phyloP scores from a whole-genome alignment of 2,888 invertebrate genomes.

The Bimastos eiseni region DNA sequence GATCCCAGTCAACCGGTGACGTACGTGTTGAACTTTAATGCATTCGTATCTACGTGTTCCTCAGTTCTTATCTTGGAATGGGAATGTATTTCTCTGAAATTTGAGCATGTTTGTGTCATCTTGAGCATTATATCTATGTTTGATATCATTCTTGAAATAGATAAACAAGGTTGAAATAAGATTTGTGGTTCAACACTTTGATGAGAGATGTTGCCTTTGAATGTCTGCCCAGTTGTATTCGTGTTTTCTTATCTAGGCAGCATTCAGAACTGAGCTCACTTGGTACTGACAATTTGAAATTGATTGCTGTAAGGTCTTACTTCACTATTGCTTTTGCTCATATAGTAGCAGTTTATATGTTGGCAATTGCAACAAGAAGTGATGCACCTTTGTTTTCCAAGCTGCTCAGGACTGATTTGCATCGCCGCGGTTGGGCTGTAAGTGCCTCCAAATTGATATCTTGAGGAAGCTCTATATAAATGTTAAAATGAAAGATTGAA shows the following conservation, averaged over 20 bases:
- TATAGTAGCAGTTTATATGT: neutral
- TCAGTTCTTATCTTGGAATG: neutral
- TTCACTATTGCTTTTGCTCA: neutral
- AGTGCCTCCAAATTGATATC: too few relatives aligned
- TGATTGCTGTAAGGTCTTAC: neutral
- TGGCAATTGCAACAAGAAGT: too few relatives aligned
- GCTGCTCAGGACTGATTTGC: too few relatives aligned
- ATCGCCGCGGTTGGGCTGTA: too few relatives aligned
- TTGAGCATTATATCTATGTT: neutral
- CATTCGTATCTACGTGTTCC: too few relatives aligned
- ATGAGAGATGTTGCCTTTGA: neutral
- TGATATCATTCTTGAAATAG: too few relatives aligned
- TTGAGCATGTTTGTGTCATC: too few relatives aligned
- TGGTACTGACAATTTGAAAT: neutral
- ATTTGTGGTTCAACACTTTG: neutral
- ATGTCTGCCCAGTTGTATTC: neutral
- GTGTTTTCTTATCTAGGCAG: neutral
- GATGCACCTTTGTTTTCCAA: too few relatives aligned
- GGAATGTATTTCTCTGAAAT: neutral
- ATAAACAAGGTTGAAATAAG: neutral
- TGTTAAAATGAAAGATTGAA: too few relatives aligned
- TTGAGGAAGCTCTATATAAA: too few relatives aligned
- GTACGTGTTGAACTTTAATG: slow-evolving; percentile 41
- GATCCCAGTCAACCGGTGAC: slow-evolving; percentile 73
- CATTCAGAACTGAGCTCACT: neutral